Evolutionary conservation across 2,888 invertebrate genomes (phyloP), one percentile per base, ranked within the genome.

Genomic region (Apodemia mormo): DNA sequence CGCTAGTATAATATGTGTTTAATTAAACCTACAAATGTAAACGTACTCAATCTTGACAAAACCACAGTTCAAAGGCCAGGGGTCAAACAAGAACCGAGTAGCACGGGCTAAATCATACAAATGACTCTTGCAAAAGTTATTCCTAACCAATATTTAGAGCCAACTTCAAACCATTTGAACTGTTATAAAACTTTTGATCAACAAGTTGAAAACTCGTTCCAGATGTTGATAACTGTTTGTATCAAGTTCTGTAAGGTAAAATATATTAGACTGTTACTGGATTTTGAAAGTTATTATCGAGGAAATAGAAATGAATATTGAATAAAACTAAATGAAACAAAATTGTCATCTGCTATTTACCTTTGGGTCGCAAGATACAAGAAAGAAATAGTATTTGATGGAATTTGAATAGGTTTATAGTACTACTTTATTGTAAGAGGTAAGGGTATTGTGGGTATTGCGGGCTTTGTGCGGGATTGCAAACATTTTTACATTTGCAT

Each of bases 211-310:
- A 58, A 58, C 58, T 58, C 58, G 12, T 58, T 58, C 33, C 58
- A 58, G 58, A 58, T 58, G 58, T 58, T 30, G 58, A 29, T 12
- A 58, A 58, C 58, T 58, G 58, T 58, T 58, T 49, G 49, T 49
- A 30, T 30, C 33, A 58, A 58, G 30, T 58, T 30, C 33, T 58
- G 12, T 58, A 30, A 58, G 33, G 58, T 58, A 58, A 33, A 58
- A 30, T 12, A 58, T 14, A 6, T 30, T 33, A 49, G 12, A 5
- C 6, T 4, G 58, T 12, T 12, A 33, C 2, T 33, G 30, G 0
- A 58, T 29, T 58, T 58, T 29, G 33, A 58, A 10, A 58, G 30
- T 58, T 58, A 58, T 10, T 2, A 2, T 5, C 58, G 1, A 5
- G 2, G 5, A 12, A 14, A 30, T 30, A 58, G 12, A 14, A 33